Base-by-base conservation (phyloP, 2,888 invertebrate genomes). In the Pristionchus entomophagus region DNA sequence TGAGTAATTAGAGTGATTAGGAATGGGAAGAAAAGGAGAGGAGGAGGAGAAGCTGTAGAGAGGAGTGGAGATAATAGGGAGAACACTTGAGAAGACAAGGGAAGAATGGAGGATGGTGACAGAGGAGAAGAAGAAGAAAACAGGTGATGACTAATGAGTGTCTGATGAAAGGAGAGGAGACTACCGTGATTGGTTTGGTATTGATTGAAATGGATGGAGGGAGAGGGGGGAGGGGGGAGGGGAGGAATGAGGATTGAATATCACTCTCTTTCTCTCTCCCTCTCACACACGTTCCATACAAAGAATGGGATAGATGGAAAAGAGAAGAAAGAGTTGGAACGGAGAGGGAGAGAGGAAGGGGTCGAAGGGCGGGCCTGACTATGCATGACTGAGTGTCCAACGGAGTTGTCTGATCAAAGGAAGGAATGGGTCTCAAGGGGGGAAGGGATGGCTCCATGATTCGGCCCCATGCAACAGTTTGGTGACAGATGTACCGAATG, bases 401-500 rank as follows among this genome's bases (percentile, higher is more conserved):
- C n/a, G 5, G 35, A 65, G n/a, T 5, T 56, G 56, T n/a, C 69
- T 8, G 73, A 73, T 45, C 26, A 65, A 65, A 65, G 38, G 73
- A 45, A 19, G n/a, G n/a, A n/a, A 65, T 29, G 65, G 19, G 65
- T 65, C 65, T 53, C 80, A 51, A 19, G 80, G 80, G 80, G 56
- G 32, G 62, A 62, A 62, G 62, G 62, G 14, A 32, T 10, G 32
- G 65, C 38, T 56, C 5, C 56, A 38, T 14, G 41, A 38, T 38
- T 32, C 29, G 19, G 17, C 29, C 41, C 77, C 45, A 80, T 80
- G 49, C 80, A 80, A 53, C 53, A 80, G 19, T 51, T 77, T 80
- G 80, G 51, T 51, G 53, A 53, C 80, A 80, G 80, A 80, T 80
- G 80, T 49, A 51, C 32, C 32, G 51, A 80, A 80, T 49, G 80